These are phyloP conservation scores for Torymus auratus DNA, from an alignment of 2,888 invertebrate genomes.

Conservation along the genomic window DNA sequence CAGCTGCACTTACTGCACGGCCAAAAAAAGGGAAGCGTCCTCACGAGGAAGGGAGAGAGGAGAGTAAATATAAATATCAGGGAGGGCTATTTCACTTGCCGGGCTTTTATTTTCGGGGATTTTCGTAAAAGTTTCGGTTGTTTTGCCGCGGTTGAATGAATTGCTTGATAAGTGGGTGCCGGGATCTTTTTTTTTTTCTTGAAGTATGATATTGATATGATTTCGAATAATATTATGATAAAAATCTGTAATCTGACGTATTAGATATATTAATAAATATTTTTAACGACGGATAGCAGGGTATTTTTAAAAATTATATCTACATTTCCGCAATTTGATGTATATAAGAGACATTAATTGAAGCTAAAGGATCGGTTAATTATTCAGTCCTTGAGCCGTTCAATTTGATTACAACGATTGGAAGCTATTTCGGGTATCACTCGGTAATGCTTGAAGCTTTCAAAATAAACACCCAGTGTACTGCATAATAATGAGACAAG, in stretches of 20 bases:
- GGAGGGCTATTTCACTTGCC: background rate
- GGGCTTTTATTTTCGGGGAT: background rate
- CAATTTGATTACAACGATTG: slow-evolving; percentile 10
- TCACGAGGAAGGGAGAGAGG: too few species aligned
- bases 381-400: slow-evolving; percentile 1
- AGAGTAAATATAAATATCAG: slow-evolving; percentile 42
- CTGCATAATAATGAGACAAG: slow-evolving; percentile 3
- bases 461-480: slow-evolving; percentile 26
- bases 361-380: slow-evolving; percentile 14
- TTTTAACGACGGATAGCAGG: too few species aligned
- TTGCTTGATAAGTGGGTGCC: too few species aligned
- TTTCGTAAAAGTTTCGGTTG: background rate
- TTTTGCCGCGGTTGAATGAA: background rate
- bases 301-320: too few species aligned
- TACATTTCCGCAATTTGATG: too few species aligned
- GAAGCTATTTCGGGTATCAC: slow-evolving; percentile 6
- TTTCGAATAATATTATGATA: too few species aligned
- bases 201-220: too few species aligned
- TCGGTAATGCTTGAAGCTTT: slow-evolving; percentile 3
- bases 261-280: too few species aligned
- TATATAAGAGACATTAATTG: background rate
- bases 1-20: too few species aligned
- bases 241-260: too few species aligned
- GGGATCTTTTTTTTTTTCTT: too few species aligned
- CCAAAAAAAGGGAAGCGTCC: slow-evolving; percentile 3